These are phyloP conservation scores for Ichneumoninae sp. DNA, from an alignment of 2,888 invertebrate genomes.

Conservation along the genomic window DNA sequence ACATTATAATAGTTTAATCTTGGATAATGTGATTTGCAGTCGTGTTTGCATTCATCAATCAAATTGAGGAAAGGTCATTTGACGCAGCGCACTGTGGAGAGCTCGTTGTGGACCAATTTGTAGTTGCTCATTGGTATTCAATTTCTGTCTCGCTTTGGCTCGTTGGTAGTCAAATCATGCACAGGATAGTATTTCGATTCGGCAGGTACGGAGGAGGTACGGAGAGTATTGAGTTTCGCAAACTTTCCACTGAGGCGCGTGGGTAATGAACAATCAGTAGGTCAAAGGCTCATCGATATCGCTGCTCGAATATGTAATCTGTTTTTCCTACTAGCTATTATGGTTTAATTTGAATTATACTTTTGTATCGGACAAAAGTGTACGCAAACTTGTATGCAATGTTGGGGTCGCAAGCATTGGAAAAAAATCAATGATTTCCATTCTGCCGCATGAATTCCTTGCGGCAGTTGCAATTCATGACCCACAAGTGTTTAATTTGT, in stretches of 20 bases:
- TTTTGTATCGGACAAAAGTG: not conserved
- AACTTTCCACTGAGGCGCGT: conserved; percentile 36
- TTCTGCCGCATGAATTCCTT: not conserved
- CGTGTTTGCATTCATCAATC: conserved; percentile 69
- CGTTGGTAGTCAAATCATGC: conserved; percentile 31
- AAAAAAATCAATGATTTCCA: not conserved
- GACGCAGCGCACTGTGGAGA: conserved; percentile 71
- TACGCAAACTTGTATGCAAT: not conserved
- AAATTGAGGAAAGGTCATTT: conserved; percentile 77
- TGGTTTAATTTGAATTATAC: not conserved
- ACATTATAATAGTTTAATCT: not conserved
- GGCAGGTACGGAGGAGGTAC: not conserved
- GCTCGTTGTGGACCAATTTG: conserved; percentile 77
- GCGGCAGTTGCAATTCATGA: not conserved
- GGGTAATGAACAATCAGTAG: not conserved
- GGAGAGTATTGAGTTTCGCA: conserved; percentile 28
- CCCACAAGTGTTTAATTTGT: not conserved
- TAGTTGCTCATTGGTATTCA: conserved; percentile 71
- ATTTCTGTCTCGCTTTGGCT: conserved; percentile 42
- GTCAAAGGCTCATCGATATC: not conserved
- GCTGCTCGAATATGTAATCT: not conserved
- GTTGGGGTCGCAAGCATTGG: not conserved
- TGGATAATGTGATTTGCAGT: not conserved
- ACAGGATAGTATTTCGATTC: conserved; percentile 40
- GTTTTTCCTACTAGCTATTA: not conserved